A percentile compares a stretch with the other conserved stretches of the same genome.
These are phyloP conservation scores for Seriola quinqueradiata DNA, from an alignment of 2,113 vertebrate genomes.

Conservation along the genomic window DNA sequence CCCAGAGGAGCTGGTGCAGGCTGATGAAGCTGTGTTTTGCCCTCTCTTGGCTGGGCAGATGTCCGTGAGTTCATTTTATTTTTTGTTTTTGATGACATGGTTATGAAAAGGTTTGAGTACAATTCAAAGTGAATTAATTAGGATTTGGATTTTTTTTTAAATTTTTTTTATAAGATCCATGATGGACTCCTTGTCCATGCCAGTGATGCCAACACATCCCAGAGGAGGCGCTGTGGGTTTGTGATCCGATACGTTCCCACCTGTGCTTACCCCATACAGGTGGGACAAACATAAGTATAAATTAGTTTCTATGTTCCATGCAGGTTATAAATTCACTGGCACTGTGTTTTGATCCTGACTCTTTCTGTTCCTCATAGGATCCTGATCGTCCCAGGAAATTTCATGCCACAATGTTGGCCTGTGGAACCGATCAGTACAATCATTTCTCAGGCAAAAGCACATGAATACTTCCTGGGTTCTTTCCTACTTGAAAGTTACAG, in stretches of 20 bases:
- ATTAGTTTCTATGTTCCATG: neutral
- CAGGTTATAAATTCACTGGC: neutral
- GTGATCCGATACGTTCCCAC: slow-evolving; percentile 87
- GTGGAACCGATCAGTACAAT: slow-evolving; percentile 81
- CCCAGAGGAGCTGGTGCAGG: slow-evolving; percentile 81
- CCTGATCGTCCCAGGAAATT: slow-evolving; percentile 82
- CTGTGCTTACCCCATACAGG: slow-evolving; percentile 82
- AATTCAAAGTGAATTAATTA: neutral
- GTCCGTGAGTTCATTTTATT: slow-evolving; percentile 80
- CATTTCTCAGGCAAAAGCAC: slow-evolving; percentile 75
- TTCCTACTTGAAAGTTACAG: neutral
- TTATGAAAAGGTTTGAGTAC: neutral
- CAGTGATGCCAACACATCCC: slow-evolving; percentile 86
- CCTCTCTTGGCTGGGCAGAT: slow-evolving; percentile 87
- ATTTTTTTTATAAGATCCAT: slow-evolving; percentile 78
- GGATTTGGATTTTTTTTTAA: slow-evolving; percentile 2
- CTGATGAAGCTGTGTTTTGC: slow-evolving; percentile 77
- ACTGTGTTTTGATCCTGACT: neutral
- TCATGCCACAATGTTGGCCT: slow-evolving; percentile 73
- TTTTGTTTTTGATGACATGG: neutral
- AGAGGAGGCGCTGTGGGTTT: slow-evolving; percentile 85
- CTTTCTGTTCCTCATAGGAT: slow-evolving; percentile 70
- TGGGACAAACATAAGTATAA: slow-evolving; percentile 41
- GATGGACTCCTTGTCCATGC: slow-evolving; percentile 87
- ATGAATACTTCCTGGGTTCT: slow-evolving; percentile 16